Evolutionary conservation across 37 sponge, comb jelly and placozoan genomes (phyloP).

Genomic region (Cladorhizidae sp.): DNA sequence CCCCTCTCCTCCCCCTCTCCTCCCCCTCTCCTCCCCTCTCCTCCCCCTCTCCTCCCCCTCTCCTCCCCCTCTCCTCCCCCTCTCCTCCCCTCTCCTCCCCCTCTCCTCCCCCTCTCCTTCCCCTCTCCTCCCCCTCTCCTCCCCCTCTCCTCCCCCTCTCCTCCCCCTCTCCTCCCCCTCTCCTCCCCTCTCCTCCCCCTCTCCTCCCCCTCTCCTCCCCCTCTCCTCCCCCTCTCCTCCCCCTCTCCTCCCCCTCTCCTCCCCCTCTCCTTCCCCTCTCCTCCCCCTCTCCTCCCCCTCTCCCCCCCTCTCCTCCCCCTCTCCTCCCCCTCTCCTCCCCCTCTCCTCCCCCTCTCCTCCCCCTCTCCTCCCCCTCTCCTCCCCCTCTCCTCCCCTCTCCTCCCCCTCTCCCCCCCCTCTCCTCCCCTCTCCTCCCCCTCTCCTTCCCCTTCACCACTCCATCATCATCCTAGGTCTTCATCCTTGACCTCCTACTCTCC

Average conservation of each 20-base stretch:
- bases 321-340: neutral
- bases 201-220: conserved; percentile 12
- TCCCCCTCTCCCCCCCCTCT: conserved; percentile 4
- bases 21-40: neutral
- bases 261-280: neutral
- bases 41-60: conserved; percentile 9
- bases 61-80: conserved; percentile 11
- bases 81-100: neutral
- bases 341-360: conserved; percentile 16
- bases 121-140: neutral
- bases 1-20: conserved; percentile 13
- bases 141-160: conserved; percentile 15
- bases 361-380: neutral
- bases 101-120: conserved; percentile 9
- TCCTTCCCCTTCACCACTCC: conserved; percentile 2
- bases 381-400: conserved; percentile 10
- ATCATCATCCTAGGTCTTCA: neutral
- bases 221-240: conserved; percentile 26
- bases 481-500: neutral
- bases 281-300: neutral
- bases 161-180: neutral
- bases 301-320: conserved; percentile 9
- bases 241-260: neutral
- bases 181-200: neutral
- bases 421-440: conserved; percentile 4